Conservation (phyloP, 2,797 vertebrate species). For the Rhinophrynus dorsalis region DNA sequence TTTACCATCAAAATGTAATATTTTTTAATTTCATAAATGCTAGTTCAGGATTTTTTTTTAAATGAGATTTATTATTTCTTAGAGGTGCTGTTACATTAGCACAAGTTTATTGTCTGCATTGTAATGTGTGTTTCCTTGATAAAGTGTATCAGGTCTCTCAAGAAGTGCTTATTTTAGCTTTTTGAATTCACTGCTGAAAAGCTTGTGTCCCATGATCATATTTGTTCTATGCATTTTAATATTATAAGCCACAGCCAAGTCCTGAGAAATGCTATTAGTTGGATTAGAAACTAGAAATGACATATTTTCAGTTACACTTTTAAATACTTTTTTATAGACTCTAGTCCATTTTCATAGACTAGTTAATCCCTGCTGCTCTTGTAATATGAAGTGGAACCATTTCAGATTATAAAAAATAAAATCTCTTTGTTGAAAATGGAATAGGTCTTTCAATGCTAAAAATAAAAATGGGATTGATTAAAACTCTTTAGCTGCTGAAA, state of each 20-base stretch:
- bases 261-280: not conserved
- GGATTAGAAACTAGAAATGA: conserved; percentile 9
- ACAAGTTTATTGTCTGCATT: not conserved
- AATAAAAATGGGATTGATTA: conserved; percentile 15
- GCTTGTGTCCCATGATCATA: not conserved
- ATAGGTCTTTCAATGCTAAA: not conserved
- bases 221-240: conserved; percentile 15
- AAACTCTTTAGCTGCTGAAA: conserved; percentile 1
- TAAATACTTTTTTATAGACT: not conserved
- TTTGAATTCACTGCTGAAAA: conserved; percentile 3
- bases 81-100: not conserved
- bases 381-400: conserved; percentile 12
- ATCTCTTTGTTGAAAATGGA: conserved; percentile 6
- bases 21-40: not conserved
- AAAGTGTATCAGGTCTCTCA: conserved; percentile 8
- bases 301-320: conserved; percentile 7
- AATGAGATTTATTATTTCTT: not conserved
- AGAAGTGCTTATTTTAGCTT: conserved; percentile 14
- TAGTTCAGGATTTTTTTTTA: not conserved
- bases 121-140: not conserved
- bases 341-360: conserved; percentile 4
- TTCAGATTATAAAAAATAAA: conserved; percentile 11
- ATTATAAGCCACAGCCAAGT: not conserved
- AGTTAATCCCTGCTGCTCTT: conserved; percentile 9
- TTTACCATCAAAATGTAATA: not conserved